These are phyloP conservation scores for Peromyscus aztecus DNA, from an alignment of 2,797 vertebrate species.

Conservation along the genomic window DNA sequence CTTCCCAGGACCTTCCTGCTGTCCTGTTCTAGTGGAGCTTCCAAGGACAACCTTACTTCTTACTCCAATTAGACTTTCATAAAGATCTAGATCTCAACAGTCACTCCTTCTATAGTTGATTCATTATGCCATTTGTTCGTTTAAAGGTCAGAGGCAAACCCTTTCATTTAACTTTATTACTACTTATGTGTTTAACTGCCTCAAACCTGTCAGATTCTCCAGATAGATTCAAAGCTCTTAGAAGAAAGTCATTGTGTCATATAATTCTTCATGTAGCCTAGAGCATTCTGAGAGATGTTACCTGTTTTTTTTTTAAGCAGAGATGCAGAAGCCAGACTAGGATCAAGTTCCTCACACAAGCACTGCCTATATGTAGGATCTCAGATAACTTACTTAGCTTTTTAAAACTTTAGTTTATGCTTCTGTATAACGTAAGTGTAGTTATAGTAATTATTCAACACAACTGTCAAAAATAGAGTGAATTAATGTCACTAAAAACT, in stretches of 20 bases:
- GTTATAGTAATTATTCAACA: background rate
- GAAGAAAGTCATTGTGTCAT: background rate
- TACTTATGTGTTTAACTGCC: background rate
- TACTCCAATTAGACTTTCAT: constrained; percentile 14
- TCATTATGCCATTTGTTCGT: background rate
- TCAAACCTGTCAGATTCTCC: background rate
- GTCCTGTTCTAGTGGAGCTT: background rate
- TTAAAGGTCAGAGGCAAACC: background rate
- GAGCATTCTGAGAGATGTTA: background rate
- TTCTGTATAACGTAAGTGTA: background rate
- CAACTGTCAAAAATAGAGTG: background rate
- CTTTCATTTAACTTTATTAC: background rate
- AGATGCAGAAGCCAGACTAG: background rate
- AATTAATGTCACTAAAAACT: background rate
- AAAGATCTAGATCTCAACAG: background rate
- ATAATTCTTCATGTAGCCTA: background rate
- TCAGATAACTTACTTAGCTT: constrained; percentile 1
- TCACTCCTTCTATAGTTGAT: background rate
- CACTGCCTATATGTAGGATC: background rate
- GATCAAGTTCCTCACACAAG: background rate
- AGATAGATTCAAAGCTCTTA: background rate
- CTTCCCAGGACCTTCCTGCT: background rate
- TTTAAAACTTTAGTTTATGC: background rate
- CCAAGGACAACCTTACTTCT: background rate
- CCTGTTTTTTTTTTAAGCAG: background rate